Percentiles rank a stretch among this genome's conserved stretches.
Evolutionary conservation across 2,797 vertebrate genomes (phyloP).

Genomic region (Anguilla megastoma): DNA sequence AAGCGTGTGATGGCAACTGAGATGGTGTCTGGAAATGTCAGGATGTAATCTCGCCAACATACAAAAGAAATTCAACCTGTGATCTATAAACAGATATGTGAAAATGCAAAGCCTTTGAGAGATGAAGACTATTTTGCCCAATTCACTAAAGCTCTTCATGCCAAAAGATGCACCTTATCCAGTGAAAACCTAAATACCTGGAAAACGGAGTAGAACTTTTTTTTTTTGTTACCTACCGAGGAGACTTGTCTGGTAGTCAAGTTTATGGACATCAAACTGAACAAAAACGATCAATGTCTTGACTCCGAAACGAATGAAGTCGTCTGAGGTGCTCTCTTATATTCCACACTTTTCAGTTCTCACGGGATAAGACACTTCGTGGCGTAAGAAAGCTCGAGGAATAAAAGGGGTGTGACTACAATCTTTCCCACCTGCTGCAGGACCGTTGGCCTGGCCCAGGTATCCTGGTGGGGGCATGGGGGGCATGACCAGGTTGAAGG

Average conservation of each 20-base stretch:
- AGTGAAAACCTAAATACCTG: background rate
- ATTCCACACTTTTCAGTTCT: background rate
- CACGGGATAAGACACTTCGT: background rate
- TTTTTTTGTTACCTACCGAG: background rate
- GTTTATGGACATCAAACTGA: background rate
- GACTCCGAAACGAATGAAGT: background rate
- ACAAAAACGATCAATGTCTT: background rate
- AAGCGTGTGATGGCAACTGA: background rate
- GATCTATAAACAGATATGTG: background rate
- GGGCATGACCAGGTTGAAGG: slow-evolving; percentile 97
- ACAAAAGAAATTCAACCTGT: background rate
- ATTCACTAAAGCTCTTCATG: background rate
- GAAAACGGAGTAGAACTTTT: background rate
- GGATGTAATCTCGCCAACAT: background rate
- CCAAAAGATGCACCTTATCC: background rate
- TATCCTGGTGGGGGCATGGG: slow-evolving; percentile 94
- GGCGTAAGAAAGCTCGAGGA: background rate
- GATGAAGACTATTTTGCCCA: background rate
- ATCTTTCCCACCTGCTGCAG: slow-evolving; percentile 78
- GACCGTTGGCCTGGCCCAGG: slow-evolving; percentile 91
- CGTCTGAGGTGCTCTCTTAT: background rate
- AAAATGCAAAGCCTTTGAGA: background rate
- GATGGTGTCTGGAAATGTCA: background rate
- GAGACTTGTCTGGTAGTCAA: background rate
- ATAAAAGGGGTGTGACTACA: background rate